Evolutionary conservation across 2,888 invertebrate species (phyloP).

Genomic region (Spodoptera exigua): DNA sequence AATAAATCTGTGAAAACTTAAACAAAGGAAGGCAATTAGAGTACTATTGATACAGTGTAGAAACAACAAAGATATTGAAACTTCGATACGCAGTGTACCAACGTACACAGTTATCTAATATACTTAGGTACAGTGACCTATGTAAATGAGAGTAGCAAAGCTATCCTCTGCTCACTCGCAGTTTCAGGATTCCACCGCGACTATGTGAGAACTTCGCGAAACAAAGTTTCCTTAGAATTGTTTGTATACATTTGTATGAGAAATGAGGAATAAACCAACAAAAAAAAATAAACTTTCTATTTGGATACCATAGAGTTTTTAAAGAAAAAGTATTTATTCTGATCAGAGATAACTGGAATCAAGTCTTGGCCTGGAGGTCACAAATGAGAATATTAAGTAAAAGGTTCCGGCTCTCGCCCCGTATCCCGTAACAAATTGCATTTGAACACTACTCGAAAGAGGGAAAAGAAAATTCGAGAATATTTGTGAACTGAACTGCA

Average conservation of each 20-base stretch:
- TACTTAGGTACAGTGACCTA: constrained; percentile 74
- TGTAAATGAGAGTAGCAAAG: constrained; percentile 79
- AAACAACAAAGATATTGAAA: constrained; percentile 8
- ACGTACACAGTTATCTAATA: constrained; percentile 1
- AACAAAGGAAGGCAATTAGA: constrained; percentile 3
- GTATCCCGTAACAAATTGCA: no score
- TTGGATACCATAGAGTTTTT: constrained; percentile 58
- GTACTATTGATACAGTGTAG: background rate
- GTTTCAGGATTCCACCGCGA: constrained; percentile 79
- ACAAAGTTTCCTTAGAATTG: constrained; percentile 77
- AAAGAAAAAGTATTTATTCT: constrained; percentile 17
- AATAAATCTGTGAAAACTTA: background rate
- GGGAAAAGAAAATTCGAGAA: no score
- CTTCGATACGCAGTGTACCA: background rate
- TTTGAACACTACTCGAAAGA: no score
- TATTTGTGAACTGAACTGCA: no score
- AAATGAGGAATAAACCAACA: constrained; percentile 78
- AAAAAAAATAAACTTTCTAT: constrained; percentile 74
- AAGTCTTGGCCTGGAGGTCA: background rate
- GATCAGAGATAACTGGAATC: constrained; percentile 19
- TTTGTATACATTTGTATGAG: constrained; percentile 84
- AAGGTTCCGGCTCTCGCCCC: no score
- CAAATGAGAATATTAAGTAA: no score
- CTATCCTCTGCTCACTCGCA: constrained; percentile 75
- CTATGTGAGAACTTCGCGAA: constrained; percentile 82